Evolutionary conservation across 2,113 vertebrate species (phyloP), one percentile per base, ranked within the genome.

Genomic region (Rhinopomastus cyanomelas): DNA sequence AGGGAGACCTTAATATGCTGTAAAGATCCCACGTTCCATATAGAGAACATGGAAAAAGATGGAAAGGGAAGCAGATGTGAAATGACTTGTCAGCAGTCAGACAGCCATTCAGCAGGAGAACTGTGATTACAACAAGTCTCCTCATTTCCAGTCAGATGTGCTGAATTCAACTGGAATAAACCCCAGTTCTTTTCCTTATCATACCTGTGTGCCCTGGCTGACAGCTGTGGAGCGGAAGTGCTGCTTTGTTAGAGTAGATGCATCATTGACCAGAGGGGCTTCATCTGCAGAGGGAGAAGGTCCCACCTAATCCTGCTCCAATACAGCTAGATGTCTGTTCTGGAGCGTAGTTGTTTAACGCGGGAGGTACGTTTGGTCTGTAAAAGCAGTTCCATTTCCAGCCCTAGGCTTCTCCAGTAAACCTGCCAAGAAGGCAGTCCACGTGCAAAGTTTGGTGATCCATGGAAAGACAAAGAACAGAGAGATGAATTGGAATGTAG

Each of bases 121-220:
- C 44, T 83, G 65, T 75, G 73, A 53, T 84, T 75, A 27, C 83
- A 92, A 44, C 61, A 77, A 12, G 36, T 30, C 83, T 92, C 65
- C 69, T 93, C 69, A 14, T 90, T 86, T 78, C 56, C 81, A 95
- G 66, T 12, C 61, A 74, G 66, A 4, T 68, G 74, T 83, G 82
- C 77, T 51, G 78, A 87, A 76, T 49, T 26, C 85, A 75, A 22
- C 62, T 85, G 55, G 68, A 12, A 1, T 1, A 81, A 81, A 72
- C 29, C 57, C 39, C 37, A 3, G 0, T 51, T 65, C 34, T 26
- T 57, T 10, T 30, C 80, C 44, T n/a, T 44, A 36, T 14, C 83
- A 56, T 18, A 49, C 12, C 61, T 73, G 39, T 4, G 2, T 1
- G 4, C 30, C 73, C 49, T 68, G 67, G 9, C 60, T 86, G 87